phyloP scores from a whole-genome alignment of 2,113 vertebrate genomes.

The Bos taurus region DNA sequence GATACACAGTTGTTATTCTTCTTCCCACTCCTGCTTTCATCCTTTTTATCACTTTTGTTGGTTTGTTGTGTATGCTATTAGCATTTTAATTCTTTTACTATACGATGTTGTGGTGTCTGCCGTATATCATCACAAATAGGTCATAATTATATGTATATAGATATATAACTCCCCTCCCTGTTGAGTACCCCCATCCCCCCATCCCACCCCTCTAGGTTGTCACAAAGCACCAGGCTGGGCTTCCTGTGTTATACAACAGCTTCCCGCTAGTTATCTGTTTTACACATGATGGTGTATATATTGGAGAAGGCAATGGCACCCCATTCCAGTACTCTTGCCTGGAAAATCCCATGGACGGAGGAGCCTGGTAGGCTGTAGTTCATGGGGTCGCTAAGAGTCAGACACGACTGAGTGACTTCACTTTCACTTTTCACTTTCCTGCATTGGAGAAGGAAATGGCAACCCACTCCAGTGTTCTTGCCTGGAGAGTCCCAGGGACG shows the following conservation, averaged over 20 bases:
- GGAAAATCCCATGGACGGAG: too few relatives aligned
- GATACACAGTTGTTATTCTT: not conserved
- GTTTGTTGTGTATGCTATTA: not conserved
- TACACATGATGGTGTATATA: not conserved
- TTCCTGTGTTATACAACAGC: not conserved
- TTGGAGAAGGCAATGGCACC: too few relatives aligned
- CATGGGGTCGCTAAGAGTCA: too few relatives aligned
- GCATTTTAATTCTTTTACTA: not conserved
- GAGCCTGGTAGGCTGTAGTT: too few relatives aligned
- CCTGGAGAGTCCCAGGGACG: too few relatives aligned
- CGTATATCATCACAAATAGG: not conserved
- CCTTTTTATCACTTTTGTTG: not conserved
- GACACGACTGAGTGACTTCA: too few relatives aligned
- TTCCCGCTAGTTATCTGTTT: not conserved
- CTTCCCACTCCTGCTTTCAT: not conserved
- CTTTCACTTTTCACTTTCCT: too few relatives aligned
- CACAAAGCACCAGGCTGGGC: not conserved
- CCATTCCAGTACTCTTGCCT: too few relatives aligned
- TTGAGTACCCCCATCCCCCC: not conserved
- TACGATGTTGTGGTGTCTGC: not conserved
- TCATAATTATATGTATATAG: not conserved
- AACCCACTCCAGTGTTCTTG: too few relatives aligned
- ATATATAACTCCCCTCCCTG: not conserved
- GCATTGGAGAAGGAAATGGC: too few relatives aligned
- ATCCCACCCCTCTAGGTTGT: not conserved